Evolutionary conservation across 2,888 invertebrate genomes (phyloP).

Genomic region (Epinotia bilunana): DNA sequence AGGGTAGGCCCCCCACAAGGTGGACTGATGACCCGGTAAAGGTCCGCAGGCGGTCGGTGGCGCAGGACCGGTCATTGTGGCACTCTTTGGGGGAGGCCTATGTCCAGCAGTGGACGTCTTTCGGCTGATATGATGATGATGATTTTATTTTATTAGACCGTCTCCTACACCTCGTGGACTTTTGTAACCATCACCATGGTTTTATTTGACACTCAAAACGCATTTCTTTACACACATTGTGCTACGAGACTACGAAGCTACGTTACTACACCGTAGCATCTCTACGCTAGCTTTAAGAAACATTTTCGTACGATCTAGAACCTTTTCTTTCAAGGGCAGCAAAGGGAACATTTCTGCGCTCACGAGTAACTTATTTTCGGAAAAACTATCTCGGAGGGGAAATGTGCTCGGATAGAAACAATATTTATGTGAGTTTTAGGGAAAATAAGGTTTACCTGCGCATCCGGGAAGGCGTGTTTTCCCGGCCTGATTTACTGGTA

Average conservation of each 20-base stretch:
- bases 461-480: constrained; percentile 16
- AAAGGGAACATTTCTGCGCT: not conserved
- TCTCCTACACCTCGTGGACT: no score
- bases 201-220: no score
- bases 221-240: no score
- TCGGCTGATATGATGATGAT: no score
- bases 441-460: constrained; percentile 22
- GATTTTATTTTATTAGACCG: no score
- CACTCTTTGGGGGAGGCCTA: no score
- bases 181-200: no score
- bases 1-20: no score
- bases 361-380: not conserved
- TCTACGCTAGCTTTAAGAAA: not conserved
- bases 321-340: not conserved
- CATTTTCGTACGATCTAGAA: not conserved
- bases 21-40: no score
- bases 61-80: no score
- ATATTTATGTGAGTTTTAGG: constrained; percentile 15
- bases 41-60: no score
- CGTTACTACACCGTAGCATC: not conserved
- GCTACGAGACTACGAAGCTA: not conserved
- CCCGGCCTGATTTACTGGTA: constrained; percentile 4
- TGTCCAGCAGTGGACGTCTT: no score
- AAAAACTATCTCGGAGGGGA: constrained; percentile 1
- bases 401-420: constrained; percentile 5